These are phyloP conservation scores for Podabrus alpinus DNA, from an alignment of 2,888 invertebrate genomes.

Conservation along the genomic window DNA sequence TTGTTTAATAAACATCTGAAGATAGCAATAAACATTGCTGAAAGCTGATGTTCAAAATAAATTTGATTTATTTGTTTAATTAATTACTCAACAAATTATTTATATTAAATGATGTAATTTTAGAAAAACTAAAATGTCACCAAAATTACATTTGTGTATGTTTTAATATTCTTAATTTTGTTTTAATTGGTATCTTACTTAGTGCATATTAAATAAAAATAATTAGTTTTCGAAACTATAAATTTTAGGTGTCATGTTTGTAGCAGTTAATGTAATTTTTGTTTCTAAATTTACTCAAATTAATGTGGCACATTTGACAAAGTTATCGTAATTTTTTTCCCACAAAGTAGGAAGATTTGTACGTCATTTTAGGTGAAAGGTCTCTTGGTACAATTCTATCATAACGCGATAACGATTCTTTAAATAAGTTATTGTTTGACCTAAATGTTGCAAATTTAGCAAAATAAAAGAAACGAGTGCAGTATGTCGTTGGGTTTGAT, in stretches of 20 bases:
- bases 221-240: background rate
- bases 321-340: background rate
- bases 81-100: no score
- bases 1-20: no score
- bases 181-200: background rate
- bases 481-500: background rate
- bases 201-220: background rate
- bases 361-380: constrained; percentile 12
- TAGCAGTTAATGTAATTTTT: background rate
- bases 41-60: no score
- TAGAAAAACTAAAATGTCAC: no score
- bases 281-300: background rate
- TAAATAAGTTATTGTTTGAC: constrained; percentile 6
- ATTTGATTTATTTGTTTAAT: no score
- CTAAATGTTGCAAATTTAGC: constrained; percentile 1
- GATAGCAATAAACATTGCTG: no score
- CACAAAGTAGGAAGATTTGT: background rate
- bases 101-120: no score
- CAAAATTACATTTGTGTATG: background rate
- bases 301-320: background rate
- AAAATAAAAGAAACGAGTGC: background rate
- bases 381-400: background rate
- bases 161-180: background rate
- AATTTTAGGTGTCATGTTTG: background rate
- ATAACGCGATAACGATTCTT: constrained; percentile 1